phyloP scores from a whole-genome alignment of 2,113 vertebrate genomes.

The Ictalurus furcatus region DNA sequence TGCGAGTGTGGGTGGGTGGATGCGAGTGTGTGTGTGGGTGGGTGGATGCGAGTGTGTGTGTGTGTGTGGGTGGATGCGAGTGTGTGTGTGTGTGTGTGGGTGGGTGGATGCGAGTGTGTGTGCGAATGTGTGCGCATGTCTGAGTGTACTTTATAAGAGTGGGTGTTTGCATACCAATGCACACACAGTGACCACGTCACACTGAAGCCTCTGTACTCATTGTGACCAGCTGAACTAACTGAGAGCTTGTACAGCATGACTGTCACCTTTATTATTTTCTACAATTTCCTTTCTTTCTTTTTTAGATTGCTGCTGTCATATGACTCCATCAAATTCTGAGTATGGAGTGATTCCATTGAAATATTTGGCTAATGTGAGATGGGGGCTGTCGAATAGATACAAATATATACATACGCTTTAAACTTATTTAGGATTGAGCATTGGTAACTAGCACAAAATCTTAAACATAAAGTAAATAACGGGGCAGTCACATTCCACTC shows the following conservation, averaged over 20 bases:
- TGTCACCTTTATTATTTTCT: conserved; percentile 4
- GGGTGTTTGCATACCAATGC: conserved; percentile 22
- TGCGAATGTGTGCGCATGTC: not conserved
- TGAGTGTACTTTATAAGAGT: not conserved
- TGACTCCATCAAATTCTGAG: not conserved
- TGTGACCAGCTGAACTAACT: conserved; percentile 53
- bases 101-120: not conserved
- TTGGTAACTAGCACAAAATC: not conserved
- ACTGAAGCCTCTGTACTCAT: conserved; percentile 31
- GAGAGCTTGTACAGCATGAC: conserved; percentile 50
- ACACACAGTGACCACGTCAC: conserved; percentile 28
- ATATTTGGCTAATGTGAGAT: conserved; percentile 7
- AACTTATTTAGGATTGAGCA: not conserved
- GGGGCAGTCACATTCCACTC: no score
- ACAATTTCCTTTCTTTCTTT: not conserved
- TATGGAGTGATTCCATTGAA: conserved; percentile 28
- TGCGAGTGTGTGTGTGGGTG: no score
- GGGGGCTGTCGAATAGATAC: not conserved
- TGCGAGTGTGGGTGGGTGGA: no score
- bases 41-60: no score
- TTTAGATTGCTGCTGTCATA: conserved; percentile 6
- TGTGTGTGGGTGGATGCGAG: no score
- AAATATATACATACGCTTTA: not conserved
- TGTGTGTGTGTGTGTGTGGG: no score
- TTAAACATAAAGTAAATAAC: not conserved